Evolutionary conservation across 2,888 invertebrate species (phyloP).

Genomic region (Phengaris alcon): DNA sequence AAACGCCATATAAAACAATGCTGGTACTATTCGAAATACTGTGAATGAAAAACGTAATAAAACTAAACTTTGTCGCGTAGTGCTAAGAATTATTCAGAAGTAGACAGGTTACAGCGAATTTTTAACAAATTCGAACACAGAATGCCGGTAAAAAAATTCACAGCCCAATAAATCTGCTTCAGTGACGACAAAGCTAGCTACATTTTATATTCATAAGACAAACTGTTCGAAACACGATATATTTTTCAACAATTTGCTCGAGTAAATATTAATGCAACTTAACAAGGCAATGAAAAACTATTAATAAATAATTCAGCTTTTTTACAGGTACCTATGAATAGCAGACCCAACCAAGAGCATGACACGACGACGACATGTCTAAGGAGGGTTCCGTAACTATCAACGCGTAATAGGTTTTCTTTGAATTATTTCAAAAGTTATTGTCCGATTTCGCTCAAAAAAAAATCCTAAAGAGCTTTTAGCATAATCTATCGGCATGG

Average conservation of each 20-base stretch:
- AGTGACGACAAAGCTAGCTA: not conserved
- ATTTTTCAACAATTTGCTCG: not conserved
- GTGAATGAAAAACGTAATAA: not conserved
- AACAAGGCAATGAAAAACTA: not conserved
- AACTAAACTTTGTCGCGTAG: conserved; percentile 6
- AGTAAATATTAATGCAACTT: not conserved
- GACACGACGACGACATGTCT: too few relatives aligned
- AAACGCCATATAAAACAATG: not conserved
- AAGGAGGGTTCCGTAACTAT: too few relatives aligned
- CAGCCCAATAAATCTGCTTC: conserved; percentile 19
- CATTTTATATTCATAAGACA: conserved; percentile 11
- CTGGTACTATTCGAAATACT: not conserved
- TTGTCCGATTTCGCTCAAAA: too few relatives aligned
- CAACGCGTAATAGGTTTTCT: too few relatives aligned
- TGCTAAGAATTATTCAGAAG: conserved; percentile 3
- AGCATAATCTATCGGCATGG: too few relatives aligned
- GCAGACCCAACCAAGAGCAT: too few relatives aligned
- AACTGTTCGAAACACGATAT: conserved; percentile 4
- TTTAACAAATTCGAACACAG: conserved; percentile 16
- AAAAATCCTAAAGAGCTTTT: too few relatives aligned
- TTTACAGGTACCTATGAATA: too few relatives aligned
- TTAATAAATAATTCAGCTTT: too few relatives aligned
- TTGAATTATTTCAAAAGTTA: too few relatives aligned
- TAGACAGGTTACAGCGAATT: conserved; percentile 14
- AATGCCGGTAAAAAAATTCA: not conserved